phyloP scores from a whole-genome alignment of 2,888 invertebrate genomes.

The Acanthopleura granulata region DNA sequence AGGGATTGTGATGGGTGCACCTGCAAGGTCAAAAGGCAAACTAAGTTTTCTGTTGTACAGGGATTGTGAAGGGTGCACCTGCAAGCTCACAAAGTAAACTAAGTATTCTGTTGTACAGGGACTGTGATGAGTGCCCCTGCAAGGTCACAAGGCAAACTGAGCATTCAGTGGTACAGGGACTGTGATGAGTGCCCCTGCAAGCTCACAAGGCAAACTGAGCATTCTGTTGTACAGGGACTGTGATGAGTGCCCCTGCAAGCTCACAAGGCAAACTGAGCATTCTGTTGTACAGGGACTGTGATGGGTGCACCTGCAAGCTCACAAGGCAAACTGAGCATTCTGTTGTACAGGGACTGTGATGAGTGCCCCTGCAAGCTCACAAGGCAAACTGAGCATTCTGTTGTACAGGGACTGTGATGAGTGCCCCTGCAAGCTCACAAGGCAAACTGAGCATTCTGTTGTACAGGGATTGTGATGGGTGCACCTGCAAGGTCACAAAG shows the following conservation, averaged over 20 bases:
- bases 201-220: too few species aligned
- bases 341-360: constrained; percentile 37
- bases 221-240: constrained; percentile 31
- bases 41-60: constrained; percentile 32
- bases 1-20: constrained; percentile 42
- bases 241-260: constrained; percentile 38
- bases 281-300: too few species aligned
- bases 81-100: background rate
- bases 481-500: constrained; percentile 30
- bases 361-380: constrained; percentile 32
- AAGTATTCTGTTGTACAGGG: too few species aligned
- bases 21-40: constrained; percentile 24
- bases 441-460: constrained; percentile 22
- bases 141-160: too few species aligned
- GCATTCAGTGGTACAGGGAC: constrained; percentile 36
- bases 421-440: too few species aligned
- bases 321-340: too few species aligned
- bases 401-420: constrained; percentile 10
- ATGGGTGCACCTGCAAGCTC: too few species aligned
- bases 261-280: too few species aligned
- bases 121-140: too few species aligned
- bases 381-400: too few species aligned
- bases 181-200: constrained; percentile 39
- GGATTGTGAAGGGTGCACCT: constrained; percentile 43
- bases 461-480: constrained; percentile 41